Evolutionary conservation across 1,140 invertebrate genomes (phyloP).

Genomic region (Sinella curviseta): DNA sequence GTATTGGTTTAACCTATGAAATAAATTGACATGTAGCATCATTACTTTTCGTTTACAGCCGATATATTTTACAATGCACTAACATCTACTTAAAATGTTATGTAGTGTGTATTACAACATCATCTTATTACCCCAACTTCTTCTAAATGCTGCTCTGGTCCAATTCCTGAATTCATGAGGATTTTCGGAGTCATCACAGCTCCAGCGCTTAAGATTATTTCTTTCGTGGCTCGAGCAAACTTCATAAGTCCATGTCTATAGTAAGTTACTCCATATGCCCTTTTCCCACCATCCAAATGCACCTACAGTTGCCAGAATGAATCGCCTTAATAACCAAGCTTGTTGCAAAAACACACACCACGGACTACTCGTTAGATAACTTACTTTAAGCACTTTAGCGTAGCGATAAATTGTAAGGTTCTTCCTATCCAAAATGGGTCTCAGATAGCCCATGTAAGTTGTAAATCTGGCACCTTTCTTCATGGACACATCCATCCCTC

Average conservation of each 20-base stretch:
- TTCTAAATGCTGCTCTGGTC: slow-evolving; percentile 50
- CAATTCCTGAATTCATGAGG: slow-evolving; percentile 78
- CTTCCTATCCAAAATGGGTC: slow-evolving; percentile 44
- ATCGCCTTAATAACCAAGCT: no score
- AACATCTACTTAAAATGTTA: background rate
- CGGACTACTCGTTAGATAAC: background rate
- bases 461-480: slow-evolving; percentile 37
- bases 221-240: slow-evolving; percentile 48
- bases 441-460: slow-evolving; percentile 40
- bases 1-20: slow-evolving; percentile 1
- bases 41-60: no score
- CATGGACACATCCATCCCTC: slow-evolving; percentile 42
- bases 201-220: slow-evolving; percentile 62
- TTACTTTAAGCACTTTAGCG: slow-evolving; percentile 55
- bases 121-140: slow-evolving; percentile 13
- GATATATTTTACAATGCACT: no score
- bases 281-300: background rate
- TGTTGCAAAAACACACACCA: background rate
- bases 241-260: slow-evolving; percentile 28
- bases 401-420: slow-evolving; percentile 56
- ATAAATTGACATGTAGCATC: background rate
- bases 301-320: slow-evolving; percentile 18
- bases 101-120: background rate
- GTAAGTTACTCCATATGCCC: slow-evolving; percentile 44
- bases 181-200: slow-evolving; percentile 74